Base-by-base conservation (phyloP, 2,113 vertebrate genomes). In the Rhynchomys soricoides region DNA sequence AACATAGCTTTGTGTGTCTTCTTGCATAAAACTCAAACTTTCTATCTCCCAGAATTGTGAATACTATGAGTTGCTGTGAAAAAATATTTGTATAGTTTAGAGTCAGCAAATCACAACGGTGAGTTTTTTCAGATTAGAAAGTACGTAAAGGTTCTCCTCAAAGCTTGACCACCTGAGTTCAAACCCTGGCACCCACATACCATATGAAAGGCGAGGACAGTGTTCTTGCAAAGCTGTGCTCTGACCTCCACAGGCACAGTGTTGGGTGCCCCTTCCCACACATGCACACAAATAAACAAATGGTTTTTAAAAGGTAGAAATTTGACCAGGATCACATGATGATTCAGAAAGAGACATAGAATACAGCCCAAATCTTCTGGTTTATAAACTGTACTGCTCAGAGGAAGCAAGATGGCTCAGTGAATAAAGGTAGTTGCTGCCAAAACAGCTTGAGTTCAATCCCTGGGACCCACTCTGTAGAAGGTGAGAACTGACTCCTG, bases 61-160 rank as follows among this genome's bases (percentile, higher is more conserved):
- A 77, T 62, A 75, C 22, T 34, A 1, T 83, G 45, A 96, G 16
- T 91, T 91, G 31, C 66, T 90, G 59, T 89, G 59, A 78, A 82
- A 78, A 62, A 71, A 31, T 81, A 52, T 50, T 93, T 96, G 57
- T 91, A 89, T 21, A 77, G 26, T 17, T 91, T 91, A 89, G 37
- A 88, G 55, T 96, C 79, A 86, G 57, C 34, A 37, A 89, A 16
- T 86, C 81, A 85, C 78, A 90, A 71, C 48, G 45, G 11, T 96
- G n/a, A 31, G 7, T 52, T 92, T 96, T 91, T 94, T 88, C 73
- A 93, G 45, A 93, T 73, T 62, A 87, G 26, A 57, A 95, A 66
- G 50, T 1, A 59, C 15, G n/a, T 85, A 64, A 64, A 19, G n/a
- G 81, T 45, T 16, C 15, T 3, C 22, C 1, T 7, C 12, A 12